Conservation (phyloP, 1,140 invertebrate species). For the Lasioglossum baleicum region DNA sequence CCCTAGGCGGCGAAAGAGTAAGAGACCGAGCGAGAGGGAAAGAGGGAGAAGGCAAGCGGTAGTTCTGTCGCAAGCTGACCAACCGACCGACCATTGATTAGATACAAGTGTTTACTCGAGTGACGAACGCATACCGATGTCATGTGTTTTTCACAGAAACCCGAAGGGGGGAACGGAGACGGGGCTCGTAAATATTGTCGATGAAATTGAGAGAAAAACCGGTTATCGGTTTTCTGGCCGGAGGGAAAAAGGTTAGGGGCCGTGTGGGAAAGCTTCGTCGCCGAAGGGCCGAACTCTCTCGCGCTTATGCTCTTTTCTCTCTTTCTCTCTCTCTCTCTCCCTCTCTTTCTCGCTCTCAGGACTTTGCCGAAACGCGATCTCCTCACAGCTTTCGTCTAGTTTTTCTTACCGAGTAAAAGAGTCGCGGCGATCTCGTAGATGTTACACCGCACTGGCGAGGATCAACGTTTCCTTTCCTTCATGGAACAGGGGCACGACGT, state of each 20-base stretch:
- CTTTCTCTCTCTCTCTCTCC: too few species aligned
- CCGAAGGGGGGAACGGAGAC: not conserved
- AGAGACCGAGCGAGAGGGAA: not conserved
- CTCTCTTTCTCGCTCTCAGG: too few species aligned
- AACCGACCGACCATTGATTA: slow-evolving; percentile 39
- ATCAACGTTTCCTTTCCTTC: slow-evolving; percentile 40
- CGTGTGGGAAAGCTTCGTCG: not conserved
- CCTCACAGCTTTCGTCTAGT: slow-evolving; percentile 17
- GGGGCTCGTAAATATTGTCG: slow-evolving; percentile 23
- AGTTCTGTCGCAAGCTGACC: slow-evolving; percentile 46
- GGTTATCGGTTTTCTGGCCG: slow-evolving; percentile 20
- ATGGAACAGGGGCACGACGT: slow-evolving; percentile 35
- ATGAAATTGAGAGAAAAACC: slow-evolving; percentile 43
- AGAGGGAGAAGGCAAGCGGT: not conserved
- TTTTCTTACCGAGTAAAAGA: slow-evolving; percentile 34
- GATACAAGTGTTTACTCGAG: slow-evolving; percentile 49
- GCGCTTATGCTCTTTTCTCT: not conserved
- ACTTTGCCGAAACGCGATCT: slow-evolving; percentile 32
- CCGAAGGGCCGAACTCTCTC: not conserved
- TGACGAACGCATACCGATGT: slow-evolving; percentile 39
- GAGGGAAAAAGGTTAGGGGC: not conserved
- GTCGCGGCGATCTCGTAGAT: not conserved
- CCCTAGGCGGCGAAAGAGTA: not conserved
- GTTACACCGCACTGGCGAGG: not conserved
- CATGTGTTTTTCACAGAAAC: slow-evolving; percentile 39